These are phyloP conservation scores for Pyrochroa serraticornis DNA, from an alignment of 2,888 invertebrate genomes.

Conservation along the genomic window DNA sequence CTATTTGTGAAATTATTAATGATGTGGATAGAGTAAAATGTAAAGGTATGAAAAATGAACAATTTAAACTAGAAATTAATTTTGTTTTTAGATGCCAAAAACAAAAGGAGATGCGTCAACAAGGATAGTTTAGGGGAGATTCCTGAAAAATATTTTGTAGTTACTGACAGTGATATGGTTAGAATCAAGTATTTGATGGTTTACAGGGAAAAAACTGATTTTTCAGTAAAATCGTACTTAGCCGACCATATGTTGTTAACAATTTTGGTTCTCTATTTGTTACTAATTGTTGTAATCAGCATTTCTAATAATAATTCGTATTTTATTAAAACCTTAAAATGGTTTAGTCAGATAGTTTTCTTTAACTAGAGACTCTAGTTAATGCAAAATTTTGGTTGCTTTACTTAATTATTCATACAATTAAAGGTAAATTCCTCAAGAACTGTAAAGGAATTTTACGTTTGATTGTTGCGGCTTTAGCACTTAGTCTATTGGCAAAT, in stretches of 20 bases:
- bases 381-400: too few species aligned
- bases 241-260: slow-evolving; percentile 9
- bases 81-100: slow-evolving; percentile 36
- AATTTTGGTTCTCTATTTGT: slow-evolving; percentile 25
- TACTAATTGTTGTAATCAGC: slow-evolving; percentile 33
- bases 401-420: too few species aligned
- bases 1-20: slow-evolving; percentile 80
- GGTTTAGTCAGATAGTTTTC: neutral
- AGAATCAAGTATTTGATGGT: slow-evolving; percentile 77
- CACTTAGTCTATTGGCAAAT: too few species aligned
- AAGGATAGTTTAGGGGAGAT: slow-evolving; percentile 57
- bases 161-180: slow-evolving; percentile 77
- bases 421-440: too few species aligned
- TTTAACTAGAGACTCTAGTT: slow-evolving; percentile 8
- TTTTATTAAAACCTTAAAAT: slow-evolving; percentile 2
- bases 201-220: slow-evolving; percentile 56
- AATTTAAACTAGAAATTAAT: neutral
- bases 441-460: too few species aligned
- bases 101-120: slow-evolving; percentile 33
- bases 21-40: slow-evolving; percentile 68
- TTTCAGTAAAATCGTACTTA: slow-evolving; percentile 30
- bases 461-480: too few species aligned
- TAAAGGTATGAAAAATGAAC: slow-evolving; percentile 52
- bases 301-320: slow-evolving; percentile 15
- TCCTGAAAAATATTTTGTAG: slow-evolving; percentile 75